Evolutionary conservation across 2,113 vertebrate species (phyloP).

Genomic region (Prietella phreatophila): DNA sequence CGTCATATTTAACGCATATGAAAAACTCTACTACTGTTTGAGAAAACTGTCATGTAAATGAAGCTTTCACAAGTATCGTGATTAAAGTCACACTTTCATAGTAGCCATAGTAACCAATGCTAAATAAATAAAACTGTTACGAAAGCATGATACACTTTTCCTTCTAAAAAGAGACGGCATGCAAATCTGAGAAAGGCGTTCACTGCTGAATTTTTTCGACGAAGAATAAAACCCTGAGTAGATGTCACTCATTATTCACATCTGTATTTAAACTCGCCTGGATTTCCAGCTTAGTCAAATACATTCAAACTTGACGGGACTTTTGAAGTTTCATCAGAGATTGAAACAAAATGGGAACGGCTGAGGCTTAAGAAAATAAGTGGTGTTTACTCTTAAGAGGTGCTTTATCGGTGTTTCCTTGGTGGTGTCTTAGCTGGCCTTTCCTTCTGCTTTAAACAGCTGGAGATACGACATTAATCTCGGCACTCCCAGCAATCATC

Average conservation of each 20-base stretch:
- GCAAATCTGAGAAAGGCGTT: background rate
- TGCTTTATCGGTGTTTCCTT: constrained; percentile 40
- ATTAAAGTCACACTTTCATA: background rate
- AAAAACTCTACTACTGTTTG: background rate
- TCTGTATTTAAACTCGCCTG: background rate
- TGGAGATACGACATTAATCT: constrained; percentile 35
- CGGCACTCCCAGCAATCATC: background rate
- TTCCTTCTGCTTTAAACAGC: constrained; percentile 14
- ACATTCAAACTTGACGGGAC: background rate
- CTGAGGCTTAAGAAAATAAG: constrained; percentile 12
- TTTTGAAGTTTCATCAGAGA: background rate
- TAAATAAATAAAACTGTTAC: background rate
- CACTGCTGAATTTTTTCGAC: background rate
- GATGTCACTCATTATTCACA: background rate
- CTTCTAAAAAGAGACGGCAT: background rate
- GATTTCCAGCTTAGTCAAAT: background rate
- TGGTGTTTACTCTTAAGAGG: constrained; percentile 36
- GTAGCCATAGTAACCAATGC: background rate
- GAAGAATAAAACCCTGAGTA: background rate
- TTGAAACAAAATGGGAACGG: constrained; percentile 8
- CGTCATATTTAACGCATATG: background rate
- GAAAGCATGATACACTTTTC: background rate
- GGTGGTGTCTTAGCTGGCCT: background rate
- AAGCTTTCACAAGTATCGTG: background rate
- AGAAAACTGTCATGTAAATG: background rate